These are phyloP conservation scores for Apis mellifera DNA, from an alignment of 1,140 invertebrate species.

Conservation along the genomic window Amel_HAv3.1 CM009936.2:12842001-12842500, in stretches of 20 bases:
- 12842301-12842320: too few relatives aligned
- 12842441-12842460: background rate
- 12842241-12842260: too few relatives aligned
- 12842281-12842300: too few relatives aligned
- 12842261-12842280: too few relatives aligned
- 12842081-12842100: background rate
- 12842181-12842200: too few relatives aligned
- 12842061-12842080: background rate
- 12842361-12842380: too few relatives aligned
- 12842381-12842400: background rate
- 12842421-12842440: background rate
- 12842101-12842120: background rate
- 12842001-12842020: conserved; percentile 18
- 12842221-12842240: too few relatives aligned
- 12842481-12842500: conserved; percentile 3
- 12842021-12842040: conserved; percentile 13
- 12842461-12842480: background rate
- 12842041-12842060: background rate
- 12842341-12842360: too few relatives aligned
- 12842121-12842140: background rate
- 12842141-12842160: background rate
- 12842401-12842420: background rate
- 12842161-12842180: too few relatives aligned
- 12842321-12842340: too few relatives aligned
- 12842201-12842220: too few relatives aligned